Base-by-base conservation (phyloP, 2,888 invertebrate genomes). In the Tenodera sinensis region DNA sequence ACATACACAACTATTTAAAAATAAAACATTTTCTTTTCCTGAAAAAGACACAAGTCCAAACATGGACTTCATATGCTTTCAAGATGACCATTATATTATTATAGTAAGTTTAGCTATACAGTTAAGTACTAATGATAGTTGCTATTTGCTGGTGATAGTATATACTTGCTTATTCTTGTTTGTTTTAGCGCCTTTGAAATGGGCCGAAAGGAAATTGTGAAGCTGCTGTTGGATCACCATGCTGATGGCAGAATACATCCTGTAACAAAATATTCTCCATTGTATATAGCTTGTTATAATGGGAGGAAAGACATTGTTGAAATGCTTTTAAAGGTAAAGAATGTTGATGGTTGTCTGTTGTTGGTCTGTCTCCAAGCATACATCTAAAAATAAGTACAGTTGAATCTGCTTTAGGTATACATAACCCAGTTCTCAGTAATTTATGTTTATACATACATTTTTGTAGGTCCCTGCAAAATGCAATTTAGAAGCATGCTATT, bases 231-330 rank as follows among this genome's bases (percentile, higher is more conserved):
- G 84, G 96, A 96, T 28, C 95, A 96, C 89, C 97, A 97, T 2
- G 98, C 98, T 0, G 98, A 98, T 94, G 97, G 98, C 0, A 95
- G 98, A 88, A 96, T 96, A 71, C 98, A 98, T 93, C 96, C 98
- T 0, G 97, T 97, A 47, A 98, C 98, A 3, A 96, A 97, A 92
- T 98, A 99, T 93, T 97, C 98, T 0, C 98, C 99, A 0, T 94
- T 99, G 0, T 98, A 99, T 93, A 97, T 98, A 89, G 97, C 98
- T 6, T 97, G 97, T 90, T 97, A 97, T 92, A 97, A 97, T 92
- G 98, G 98, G 0, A 96, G 97, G 92, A 93, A 94, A 91, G 96
- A 97, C 85, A 96, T 98, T 90, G 97, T 96, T 0, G 96, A 96
- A 91, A 92, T 97, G 90, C 93, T 98, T 91, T 94, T 98, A 25